Percentiles rank a stretch among this genome's conserved stretches.
These are phyloP conservation scores for Aethina tumida DNA, from an alignment of 1,140 invertebrate genomes.

Conservation along the genomic window DNA sequence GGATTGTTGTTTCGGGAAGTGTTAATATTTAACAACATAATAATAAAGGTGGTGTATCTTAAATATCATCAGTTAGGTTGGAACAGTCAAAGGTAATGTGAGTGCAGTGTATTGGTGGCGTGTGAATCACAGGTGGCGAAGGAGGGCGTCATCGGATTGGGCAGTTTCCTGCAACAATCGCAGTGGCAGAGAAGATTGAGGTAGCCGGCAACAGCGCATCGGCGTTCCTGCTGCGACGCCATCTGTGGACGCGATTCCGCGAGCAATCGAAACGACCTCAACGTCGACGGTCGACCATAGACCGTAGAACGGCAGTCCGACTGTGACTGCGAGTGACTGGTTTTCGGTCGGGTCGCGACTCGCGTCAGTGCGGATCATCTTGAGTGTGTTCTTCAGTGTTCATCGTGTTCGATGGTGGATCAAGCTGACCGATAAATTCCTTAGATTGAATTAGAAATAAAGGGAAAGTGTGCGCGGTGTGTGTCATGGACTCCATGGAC, in stretches of 20 bases:
- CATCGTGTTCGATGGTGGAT: constrained; percentile 22
- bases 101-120: too few relatives aligned
- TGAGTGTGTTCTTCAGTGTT: constrained; percentile 25
- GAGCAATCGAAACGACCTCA: constrained; percentile 1
- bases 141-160: too few relatives aligned
- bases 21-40: too few relatives aligned
- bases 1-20: too few relatives aligned
- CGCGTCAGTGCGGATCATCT: not conserved
- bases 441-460: constrained; percentile 8
- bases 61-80: too few relatives aligned
- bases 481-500: constrained; percentile 21
- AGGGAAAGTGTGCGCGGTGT: constrained; percentile 14
- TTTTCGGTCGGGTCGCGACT: not conserved
- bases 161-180: too few relatives aligned
- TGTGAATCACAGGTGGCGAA: too few relatives aligned
- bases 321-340: constrained; percentile 7
- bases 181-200: too few relatives aligned
- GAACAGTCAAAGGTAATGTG: too few relatives aligned
- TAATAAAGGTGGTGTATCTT: too few relatives aligned
- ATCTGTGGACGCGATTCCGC: constrained; percentile 3
- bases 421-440: not conserved
- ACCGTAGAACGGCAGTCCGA: constrained; percentile 13
- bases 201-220: constrained; percentile 10
- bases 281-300: constrained; percentile 16
- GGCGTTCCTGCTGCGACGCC: constrained; percentile 13